Conservation (phyloP, 2,113 vertebrate species). For the Hystrix brachyura region DNA sequence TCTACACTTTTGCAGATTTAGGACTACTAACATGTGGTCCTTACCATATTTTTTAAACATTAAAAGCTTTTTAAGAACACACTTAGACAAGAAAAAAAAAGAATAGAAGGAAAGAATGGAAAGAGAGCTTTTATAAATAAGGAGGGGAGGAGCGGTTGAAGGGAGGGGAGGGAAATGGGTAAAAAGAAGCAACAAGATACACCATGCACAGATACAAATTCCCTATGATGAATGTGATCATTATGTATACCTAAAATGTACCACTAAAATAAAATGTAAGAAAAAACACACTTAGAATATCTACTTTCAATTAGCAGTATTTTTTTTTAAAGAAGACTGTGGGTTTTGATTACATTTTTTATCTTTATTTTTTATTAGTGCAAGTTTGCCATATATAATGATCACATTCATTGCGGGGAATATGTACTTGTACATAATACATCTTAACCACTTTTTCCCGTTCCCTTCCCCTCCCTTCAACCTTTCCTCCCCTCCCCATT, state of each 20-base stretch:
- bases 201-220: too few species aligned
- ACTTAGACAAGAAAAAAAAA: too few species aligned
- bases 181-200: too few species aligned
- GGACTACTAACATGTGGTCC: not conserved
- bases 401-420: not conserved
- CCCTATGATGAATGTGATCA: too few species aligned
- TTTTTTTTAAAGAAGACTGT: not conserved
- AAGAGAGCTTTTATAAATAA: too few species aligned
- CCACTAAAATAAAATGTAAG: too few species aligned
- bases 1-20: not conserved
- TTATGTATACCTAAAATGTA: too few species aligned
- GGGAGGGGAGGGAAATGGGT: too few species aligned
- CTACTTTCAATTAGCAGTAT: not conserved
- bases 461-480: not conserved
- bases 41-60: slow-evolving; percentile 9
- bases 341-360: not conserved
- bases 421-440: not conserved
- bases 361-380: not conserved
- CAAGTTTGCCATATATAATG: not conserved
- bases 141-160: too few species aligned
- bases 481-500: not conserved
- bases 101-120: too few species aligned
- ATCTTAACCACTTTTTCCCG: not conserved
- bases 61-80: not conserved
- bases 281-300: not conserved